Evolutionary conservation across 35 echinoderm and acorn worm genomes (phyloP).

Genomic region (Patiria miniata): DNA sequence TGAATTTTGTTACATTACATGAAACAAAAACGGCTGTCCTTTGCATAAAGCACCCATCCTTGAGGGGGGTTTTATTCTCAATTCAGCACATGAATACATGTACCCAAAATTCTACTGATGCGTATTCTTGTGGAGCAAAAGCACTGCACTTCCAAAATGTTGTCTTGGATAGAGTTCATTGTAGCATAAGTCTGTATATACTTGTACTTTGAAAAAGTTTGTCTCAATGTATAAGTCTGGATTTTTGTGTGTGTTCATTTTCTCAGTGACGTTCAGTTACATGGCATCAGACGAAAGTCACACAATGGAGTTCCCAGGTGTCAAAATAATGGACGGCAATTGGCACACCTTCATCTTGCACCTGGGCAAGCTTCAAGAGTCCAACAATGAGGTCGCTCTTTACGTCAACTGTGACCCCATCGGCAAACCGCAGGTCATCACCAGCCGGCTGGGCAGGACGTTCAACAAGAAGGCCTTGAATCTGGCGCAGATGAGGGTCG

Average conservation of each 20-base stretch:
- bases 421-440: background rate
- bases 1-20: too few relatives aligned
- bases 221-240: too few relatives aligned
- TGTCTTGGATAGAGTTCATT: too few relatives aligned
- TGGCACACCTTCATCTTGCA: slow-evolving; percentile 60
- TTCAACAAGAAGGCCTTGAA: slow-evolving; percentile 40
- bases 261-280: background rate
- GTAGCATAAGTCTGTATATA: too few relatives aligned
- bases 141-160: too few relatives aligned
- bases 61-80: too few relatives aligned
- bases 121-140: too few relatives aligned
- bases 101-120: too few relatives aligned
- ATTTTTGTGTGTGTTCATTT: background rate
- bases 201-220: too few relatives aligned
- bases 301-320: slow-evolving; percentile 18
- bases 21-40: too few relatives aligned
- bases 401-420: slow-evolving; percentile 49
- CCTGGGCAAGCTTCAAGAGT: slow-evolving; percentile 7
- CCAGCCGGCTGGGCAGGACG: slow-evolving; percentile 16
- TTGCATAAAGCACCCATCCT: too few relatives aligned
- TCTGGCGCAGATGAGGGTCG: slow-evolving; percentile 32
- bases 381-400: slow-evolving; percentile 23
- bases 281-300: background rate
- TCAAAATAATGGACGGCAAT: slow-evolving; percentile 43
- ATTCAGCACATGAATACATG: too few relatives aligned